Evolutionary conservation across 2,113 vertebrate species (phyloP).

Genomic region (Pardalotus punctatus): DNA sequence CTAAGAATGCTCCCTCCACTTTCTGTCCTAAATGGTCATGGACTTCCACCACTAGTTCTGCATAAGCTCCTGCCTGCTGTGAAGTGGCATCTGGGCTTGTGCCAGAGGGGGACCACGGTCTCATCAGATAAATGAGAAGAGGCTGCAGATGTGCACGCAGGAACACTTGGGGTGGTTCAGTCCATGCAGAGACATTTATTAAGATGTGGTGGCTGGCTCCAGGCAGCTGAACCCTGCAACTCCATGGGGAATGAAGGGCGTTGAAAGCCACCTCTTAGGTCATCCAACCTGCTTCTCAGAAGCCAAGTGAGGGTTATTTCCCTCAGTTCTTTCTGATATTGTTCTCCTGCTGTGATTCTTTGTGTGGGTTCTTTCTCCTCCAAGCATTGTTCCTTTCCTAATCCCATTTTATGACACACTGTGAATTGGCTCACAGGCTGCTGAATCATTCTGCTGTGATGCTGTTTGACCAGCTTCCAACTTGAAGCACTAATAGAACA

Average conservation of each 20-base stretch:
- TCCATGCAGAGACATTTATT: neutral
- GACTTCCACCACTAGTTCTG: neutral
- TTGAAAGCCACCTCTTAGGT: conserved; percentile 40
- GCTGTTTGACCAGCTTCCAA: conserved; percentile 51
- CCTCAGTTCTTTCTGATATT: conserved; percentile 19
- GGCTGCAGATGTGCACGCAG: neutral
- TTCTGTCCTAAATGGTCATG: neutral
- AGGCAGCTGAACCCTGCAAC: neutral
- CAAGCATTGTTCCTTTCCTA: conserved; percentile 45
- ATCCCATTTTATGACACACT: conserved; percentile 43
- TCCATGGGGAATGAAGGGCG: neutral
- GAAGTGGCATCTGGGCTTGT: neutral
- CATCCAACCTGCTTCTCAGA: neutral
- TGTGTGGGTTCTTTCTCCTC: conserved; percentile 25
- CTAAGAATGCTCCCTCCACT: neutral
- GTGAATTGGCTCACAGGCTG: conserved; percentile 12
- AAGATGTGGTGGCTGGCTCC: neutral
- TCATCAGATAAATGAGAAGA: neutral
- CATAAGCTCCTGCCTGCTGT: neutral
- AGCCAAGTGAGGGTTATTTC: conserved; percentile 16
- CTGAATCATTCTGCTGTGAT: conserved; percentile 47
- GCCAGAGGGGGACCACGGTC: neutral
- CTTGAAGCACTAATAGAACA: conserved; percentile 49
- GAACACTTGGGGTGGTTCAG: neutral
- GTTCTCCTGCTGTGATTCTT: conserved; percentile 30